phyloP scores from a whole-genome alignment of 1,140 invertebrate genomes.

The Pteromalus puparum region DNA sequence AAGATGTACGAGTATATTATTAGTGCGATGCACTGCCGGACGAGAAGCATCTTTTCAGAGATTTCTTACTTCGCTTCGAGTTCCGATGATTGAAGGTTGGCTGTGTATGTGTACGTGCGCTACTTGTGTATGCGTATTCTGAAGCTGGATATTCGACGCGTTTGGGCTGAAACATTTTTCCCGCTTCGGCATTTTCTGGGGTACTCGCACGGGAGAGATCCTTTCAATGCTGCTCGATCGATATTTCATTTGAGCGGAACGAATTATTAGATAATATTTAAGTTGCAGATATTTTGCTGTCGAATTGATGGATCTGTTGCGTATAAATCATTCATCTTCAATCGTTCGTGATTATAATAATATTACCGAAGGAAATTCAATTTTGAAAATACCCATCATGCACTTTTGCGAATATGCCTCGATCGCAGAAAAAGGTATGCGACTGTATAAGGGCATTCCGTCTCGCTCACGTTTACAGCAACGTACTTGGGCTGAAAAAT shows the following conservation, averaged over 20 bases:
- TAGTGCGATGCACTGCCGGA: not conserved
- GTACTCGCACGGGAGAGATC: not conserved
- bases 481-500: conserved; percentile 2
- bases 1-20: not conserved
- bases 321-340: too few species aligned
- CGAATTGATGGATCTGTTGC: too few species aligned
- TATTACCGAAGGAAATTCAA: not conserved
- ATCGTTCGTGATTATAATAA: too few species aligned
- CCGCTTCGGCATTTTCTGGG: not conserved
- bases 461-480: not conserved
- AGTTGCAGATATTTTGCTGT: too few species aligned
- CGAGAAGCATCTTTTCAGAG: not conserved
- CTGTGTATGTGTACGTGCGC: not conserved
- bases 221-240: not conserved
- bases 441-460: not conserved
- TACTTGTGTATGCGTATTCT: not conserved
- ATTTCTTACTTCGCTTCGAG: conserved; percentile 6
- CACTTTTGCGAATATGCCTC: not conserved
- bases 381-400: not conserved
- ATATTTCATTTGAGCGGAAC: conserved; percentile 24
- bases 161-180: not conserved
- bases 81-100: not conserved
- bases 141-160: not conserved
- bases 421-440: not conserved
- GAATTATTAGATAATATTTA: not conserved